phyloP scores from a whole-genome alignment of 2,888 invertebrate species.

The Cryptocephalus primarius region DNA sequence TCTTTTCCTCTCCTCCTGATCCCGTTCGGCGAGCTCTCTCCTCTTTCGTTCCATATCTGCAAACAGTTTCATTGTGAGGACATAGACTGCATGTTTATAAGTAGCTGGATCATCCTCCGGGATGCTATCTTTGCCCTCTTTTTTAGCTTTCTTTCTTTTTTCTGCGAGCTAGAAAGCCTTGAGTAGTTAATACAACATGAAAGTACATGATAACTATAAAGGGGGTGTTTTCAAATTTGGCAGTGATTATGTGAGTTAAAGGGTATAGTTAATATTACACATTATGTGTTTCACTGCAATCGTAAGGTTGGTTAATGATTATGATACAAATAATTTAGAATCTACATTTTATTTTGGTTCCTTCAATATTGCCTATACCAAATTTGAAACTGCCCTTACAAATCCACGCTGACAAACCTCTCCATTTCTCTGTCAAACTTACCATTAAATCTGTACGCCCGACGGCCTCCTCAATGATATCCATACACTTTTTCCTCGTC shows the following conservation, averaged over 20 bases:
- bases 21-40: slow-evolving; percentile 76
- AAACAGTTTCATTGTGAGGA: slow-evolving; percentile 94
- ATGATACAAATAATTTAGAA: too few relatives aligned
- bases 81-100: slow-evolving; percentile 88
- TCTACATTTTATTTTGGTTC: too few relatives aligned
- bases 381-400: too few relatives aligned
- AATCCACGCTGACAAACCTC: too few relatives aligned
- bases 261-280: too few relatives aligned
- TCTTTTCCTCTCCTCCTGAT: slow-evolving; percentile 87
- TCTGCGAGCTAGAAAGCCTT: slow-evolving; percentile 62
- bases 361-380: too few relatives aligned
- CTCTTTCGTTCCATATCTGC: slow-evolving; percentile 94
- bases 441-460: slow-evolving; percentile 90
- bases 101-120: slow-evolving; percentile 81
- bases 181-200: slow-evolving; percentile 3
- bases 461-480: slow-evolving; percentile 95
- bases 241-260: too few relatives aligned
- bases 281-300: too few relatives aligned
- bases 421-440: slow-evolving; percentile 16
- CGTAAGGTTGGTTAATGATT: too few relatives aligned
- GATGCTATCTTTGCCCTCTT: slow-evolving; percentile 76
- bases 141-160: slow-evolving; percentile 87
- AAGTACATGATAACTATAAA: background rate
- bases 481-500: slow-evolving; percentile 85
- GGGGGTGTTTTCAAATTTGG: too few relatives aligned